Base-by-base conservation (phyloP, 2,888 invertebrate genomes). In the Pantelozetes paolii region DNA sequence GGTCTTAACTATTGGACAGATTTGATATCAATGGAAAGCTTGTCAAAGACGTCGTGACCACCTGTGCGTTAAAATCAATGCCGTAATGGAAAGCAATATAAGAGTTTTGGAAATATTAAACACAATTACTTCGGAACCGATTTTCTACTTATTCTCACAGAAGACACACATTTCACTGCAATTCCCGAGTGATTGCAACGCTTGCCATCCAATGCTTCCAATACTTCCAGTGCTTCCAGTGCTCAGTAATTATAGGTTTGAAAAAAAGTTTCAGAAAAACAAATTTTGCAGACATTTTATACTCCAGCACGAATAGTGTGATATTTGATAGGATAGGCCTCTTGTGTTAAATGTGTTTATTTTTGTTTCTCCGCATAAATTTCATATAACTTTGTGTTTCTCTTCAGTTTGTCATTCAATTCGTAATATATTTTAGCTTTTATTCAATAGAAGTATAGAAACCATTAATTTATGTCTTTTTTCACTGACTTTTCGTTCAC, bases 341-440 rank as follows among this genome's bases (percentile, higher is more conserved):
- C 20, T 40, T 42, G 40, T 42, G 67, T 67, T 67, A 54, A 30
- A 26, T 62, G n/a, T 67, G 67, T 67, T 67, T 67, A 67, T 67
- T 67, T 67, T 67, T 67, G 40, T 67, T 67, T 67, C 42, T 32
- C 32, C 5, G 42, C n/a, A 42, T 67, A 67, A 67, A 67, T 67
- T 67, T 40, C 23, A 11, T 67, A 67, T 20, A 67, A 67, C 42
- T 67, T 23, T 67, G 40, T 67, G 23, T 67, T 67, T 67, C 59
- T 36, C 36, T 67, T 67, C 23, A 23, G 20, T 67, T 42, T 64
- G 64, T 64, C 9, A 67, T 67, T 67, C 67, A 67, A 30, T 40
- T 67, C 40, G 11, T 23, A 67, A 67, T 67, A 67, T 42, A 67
- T 67, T 59, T 62, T 2, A 67, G 40, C 23, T 40, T 67, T n/a